Conservation (phyloP, 1,140 invertebrate species). For the Vanessa tameamea region DNA sequence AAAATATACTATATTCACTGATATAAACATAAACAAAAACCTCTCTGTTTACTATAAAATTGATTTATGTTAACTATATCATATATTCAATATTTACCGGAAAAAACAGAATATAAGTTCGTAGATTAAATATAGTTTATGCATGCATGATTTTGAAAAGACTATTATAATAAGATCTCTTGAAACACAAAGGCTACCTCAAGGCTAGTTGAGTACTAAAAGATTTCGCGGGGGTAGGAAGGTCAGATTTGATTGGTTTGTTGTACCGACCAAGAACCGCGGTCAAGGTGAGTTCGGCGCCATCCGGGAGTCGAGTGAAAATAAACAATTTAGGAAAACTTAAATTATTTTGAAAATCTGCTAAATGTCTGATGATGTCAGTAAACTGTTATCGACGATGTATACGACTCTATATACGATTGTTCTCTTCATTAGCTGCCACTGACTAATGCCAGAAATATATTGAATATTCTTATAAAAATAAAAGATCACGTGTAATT, state of each 20-base stretch:
- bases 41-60: too few relatives aligned
- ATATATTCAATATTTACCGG: neutral
- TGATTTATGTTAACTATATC: neutral
- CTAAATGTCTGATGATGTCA: conserved; percentile 40
- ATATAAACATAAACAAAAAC: too few relatives aligned
- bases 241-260: conserved; percentile 59
- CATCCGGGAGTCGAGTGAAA: conserved; percentile 54
- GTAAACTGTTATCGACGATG: neutral
- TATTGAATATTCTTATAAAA: too few relatives aligned
- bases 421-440: too few relatives aligned
- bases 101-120: neutral
- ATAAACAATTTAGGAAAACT: conserved; percentile 57
- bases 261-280: conserved; percentile 50
- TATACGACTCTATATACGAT: too few relatives aligned
- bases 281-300: conserved; percentile 71
- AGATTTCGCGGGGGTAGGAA: conserved; percentile 47
- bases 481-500: too few relatives aligned
- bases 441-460: too few relatives aligned
- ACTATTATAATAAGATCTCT: conserved; percentile 28
- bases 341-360: conserved; percentile 59
- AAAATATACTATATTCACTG: too few relatives aligned
- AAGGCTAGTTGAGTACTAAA: conserved; percentile 18
- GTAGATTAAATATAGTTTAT: conserved; percentile 2
- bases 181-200: neutral
- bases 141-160: neutral